Percentiles rank a stretch among this genome's conserved stretches.
Evolutionary conservation across 2,888 invertebrate species (phyloP).

Genomic region (Chydorus sphaericus): DNA sequence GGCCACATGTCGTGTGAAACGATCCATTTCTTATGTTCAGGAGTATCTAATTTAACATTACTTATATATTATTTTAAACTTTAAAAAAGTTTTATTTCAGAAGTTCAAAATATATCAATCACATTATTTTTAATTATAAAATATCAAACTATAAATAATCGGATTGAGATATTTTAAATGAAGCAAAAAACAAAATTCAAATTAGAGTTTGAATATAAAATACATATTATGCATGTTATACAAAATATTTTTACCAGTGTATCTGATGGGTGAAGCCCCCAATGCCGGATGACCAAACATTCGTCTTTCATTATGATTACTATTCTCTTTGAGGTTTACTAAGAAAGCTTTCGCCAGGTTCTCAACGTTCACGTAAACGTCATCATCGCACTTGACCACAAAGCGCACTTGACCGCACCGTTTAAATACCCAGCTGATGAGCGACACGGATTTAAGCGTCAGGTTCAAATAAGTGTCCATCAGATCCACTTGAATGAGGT

Average conservation of each 20-base stretch:
- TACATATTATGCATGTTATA: too few species aligned
- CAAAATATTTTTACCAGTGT: not conserved
- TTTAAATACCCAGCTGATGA: not conserved
- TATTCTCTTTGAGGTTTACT: not conserved
- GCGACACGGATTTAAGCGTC: not conserved
- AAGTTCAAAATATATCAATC: not conserved
- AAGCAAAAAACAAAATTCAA: too few species aligned
- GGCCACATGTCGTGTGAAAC: not conserved
- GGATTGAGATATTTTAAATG: too few species aligned
- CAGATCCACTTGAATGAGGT: slow-evolving; percentile 2
- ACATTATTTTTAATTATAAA: not conserved
- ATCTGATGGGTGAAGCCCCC: not conserved
- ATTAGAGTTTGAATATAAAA: too few species aligned
- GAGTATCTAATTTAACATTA: too few species aligned
- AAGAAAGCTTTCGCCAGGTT: not conserved
- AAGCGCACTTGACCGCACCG: not conserved
- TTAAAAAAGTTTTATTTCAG: too few species aligned
- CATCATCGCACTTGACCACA: slow-evolving; percentile 9
- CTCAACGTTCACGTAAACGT: not conserved
- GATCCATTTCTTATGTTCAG: not conserved
- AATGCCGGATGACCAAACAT: not conserved
- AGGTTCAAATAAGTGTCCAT: slow-evolving; percentile 4
- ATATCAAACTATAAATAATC: too few species aligned
- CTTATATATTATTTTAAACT: too few species aligned
- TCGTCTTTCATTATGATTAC: too few species aligned